Base-by-base conservation (phyloP, 1,140 invertebrate genomes). In the Drosophila ohnishii region DNA sequence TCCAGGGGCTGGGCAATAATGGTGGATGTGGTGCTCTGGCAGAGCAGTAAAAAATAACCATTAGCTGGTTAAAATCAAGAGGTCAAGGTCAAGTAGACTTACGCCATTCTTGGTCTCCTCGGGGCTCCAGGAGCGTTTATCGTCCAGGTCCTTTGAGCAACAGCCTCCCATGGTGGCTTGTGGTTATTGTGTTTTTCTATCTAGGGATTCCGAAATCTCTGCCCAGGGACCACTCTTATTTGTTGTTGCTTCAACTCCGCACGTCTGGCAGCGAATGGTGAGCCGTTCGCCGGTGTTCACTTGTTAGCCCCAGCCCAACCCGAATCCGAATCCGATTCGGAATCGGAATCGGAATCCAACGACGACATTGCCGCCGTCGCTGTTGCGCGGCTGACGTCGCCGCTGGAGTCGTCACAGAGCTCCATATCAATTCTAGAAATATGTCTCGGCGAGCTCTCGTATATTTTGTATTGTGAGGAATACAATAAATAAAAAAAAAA, bases 41-140 rank as follows among this genome's bases (percentile, higher is more conserved):
- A n/a, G 9, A 13, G 7, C 14, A 42, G 5, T 13, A 11, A 11
- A 2, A 1, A 10, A 0, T 0, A 37, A 11, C 2, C 19, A 16
- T 19, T 37, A 42, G 3, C 30, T 19, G 22, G 34, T 5, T 0
- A 3, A 4, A 14, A 22, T n/a, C 14, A 8, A 35, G 22, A n/a
- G 32, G 10, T 55, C 34, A 37, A 16, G 22, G 32, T 35, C 14
- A 2, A 2, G 22, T 55, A 0, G 22, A 47, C 84, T 77, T 80
- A 90, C 89, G 69, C 82, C 89, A 71, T 90, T 90, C 45, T 90
- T 90, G 45, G 88, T 83, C 59, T 90, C 88, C 35, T 90, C 83
- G 59, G 89, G 89, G 53, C 89, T 90, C 89, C 89, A 90, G 16
- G 89, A 90, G 44, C 85, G 89, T 67, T 89, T 86, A 22, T 85